These are phyloP conservation scores for Euleptes europaea DNA, from an alignment of 2,113 vertebrate species.

Conservation along the genomic window DNA sequence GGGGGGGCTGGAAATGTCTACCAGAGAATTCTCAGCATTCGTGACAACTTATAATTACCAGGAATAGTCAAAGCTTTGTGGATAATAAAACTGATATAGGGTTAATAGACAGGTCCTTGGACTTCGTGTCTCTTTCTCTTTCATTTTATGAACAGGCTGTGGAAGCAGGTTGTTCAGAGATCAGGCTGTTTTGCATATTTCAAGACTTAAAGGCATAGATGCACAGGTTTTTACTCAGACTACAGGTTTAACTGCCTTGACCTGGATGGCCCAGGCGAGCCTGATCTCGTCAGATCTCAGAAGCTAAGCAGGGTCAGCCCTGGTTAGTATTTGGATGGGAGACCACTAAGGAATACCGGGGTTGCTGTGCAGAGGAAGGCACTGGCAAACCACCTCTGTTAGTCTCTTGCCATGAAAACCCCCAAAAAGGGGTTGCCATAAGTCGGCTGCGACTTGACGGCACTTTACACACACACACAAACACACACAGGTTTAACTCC, in stretches of 20 bases:
- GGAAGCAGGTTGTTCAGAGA: not conserved
- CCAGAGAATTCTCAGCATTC: not conserved
- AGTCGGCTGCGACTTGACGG: no score
- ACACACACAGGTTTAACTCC: no score
- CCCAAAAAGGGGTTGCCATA: no score
- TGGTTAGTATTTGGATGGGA: no score
- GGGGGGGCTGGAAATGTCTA: not conserved
- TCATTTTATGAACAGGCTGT: not conserved
- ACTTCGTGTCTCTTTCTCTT: not conserved
- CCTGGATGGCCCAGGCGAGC: no score
- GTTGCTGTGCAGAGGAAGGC: no score
- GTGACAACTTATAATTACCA: not conserved
- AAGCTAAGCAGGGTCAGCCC: no score
- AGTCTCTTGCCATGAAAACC: no score
- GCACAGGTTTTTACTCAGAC: not conserved
- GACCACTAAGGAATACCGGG: no score
- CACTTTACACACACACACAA: no score
- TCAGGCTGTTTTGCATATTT: not conserved
- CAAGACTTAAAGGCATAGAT: not conserved
- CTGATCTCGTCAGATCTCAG: no score
- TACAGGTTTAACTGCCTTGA: not conserved
- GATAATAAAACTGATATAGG: not conserved
- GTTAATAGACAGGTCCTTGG: not conserved
- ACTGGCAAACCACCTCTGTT: no score
- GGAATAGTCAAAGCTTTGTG: not conserved